A percentile compares a stretch with the other conserved stretches of the same genome.
These are phyloP conservation scores for Porites lutea DNA, from an alignment of 64 coral and sea anemone genomes.

Conservation along the genomic window DNA sequence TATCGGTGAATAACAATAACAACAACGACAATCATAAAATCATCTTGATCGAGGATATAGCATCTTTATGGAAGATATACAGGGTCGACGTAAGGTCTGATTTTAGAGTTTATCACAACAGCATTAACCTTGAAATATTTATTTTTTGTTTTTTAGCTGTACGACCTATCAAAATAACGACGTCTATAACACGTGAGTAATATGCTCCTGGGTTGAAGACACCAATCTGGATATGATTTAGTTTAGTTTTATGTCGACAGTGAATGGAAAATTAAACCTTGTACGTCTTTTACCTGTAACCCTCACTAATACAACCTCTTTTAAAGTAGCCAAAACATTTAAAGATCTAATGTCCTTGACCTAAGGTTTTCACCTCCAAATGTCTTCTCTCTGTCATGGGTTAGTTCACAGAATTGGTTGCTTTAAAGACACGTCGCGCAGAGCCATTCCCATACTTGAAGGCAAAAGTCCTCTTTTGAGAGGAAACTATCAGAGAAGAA, in stretches of 20 bases:
- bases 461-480: slow-evolving; percentile 5
- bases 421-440: slow-evolving; percentile 30
- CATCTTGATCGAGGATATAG: too few species aligned
- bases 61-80: too few species aligned
- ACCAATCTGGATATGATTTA: too few species aligned
- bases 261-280: too few species aligned
- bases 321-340: too few species aligned
- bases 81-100: too few species aligned
- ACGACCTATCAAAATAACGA: slow-evolving; percentile 3
- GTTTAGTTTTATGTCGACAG: too few species aligned
- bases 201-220: not conserved
- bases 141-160: slow-evolving; percentile 18
- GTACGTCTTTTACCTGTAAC: too few species aligned
- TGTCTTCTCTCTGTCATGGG: not conserved
- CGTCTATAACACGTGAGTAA: slow-evolving; percentile 35
- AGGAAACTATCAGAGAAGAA: slow-evolving; percentile 40
- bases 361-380: not conserved
- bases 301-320: too few species aligned
- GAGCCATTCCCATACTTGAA: slow-evolving; percentile 36
- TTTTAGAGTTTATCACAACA: not conserved
- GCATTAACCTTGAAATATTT: not conserved
- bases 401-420: slow-evolving; percentile 54
- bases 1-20: too few species aligned
- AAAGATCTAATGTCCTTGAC: too few species aligned
- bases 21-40: too few species aligned